These are phyloP conservation scores for Anolis carolinensis DNA, from an alignment of 2,113 vertebrate species.

Conservation along the genomic window DNA sequence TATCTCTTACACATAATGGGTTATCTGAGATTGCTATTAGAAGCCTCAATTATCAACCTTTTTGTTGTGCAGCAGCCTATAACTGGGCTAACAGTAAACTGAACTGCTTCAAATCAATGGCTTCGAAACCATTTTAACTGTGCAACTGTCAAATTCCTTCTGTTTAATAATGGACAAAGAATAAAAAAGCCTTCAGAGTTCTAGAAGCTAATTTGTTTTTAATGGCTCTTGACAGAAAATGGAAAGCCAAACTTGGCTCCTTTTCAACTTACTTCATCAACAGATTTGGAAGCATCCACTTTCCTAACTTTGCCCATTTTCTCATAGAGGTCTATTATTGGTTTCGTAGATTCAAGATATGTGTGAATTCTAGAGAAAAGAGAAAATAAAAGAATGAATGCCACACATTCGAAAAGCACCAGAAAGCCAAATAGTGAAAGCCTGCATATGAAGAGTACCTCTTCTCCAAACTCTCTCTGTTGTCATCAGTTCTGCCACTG, in stretches of 20 bases:
- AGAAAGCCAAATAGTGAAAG: not conserved
- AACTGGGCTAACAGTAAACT: not conserved
- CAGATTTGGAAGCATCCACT: slow-evolving; percentile 89
- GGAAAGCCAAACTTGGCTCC: not conserved
- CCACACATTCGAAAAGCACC: slow-evolving; percentile 13
- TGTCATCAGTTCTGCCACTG: slow-evolving; percentile 95
- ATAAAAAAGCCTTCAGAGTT: not conserved
- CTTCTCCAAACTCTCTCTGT: slow-evolving; percentile 94
- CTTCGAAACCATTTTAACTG: not conserved
- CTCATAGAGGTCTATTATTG: slow-evolving; percentile 92
- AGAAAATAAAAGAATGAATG: slow-evolving; percentile 20
- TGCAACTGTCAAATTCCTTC: not conserved
- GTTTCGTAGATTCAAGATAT: slow-evolving; percentile 91
- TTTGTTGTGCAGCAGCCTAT: not conserved
- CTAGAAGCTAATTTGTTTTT: not conserved
- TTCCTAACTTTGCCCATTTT: slow-evolving; percentile 90
- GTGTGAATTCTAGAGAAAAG: slow-evolving; percentile 88
- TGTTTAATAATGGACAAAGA: not conserved
- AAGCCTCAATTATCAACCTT: not conserved
- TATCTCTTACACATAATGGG: not conserved
- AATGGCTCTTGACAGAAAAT: not conserved
- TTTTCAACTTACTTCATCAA: slow-evolving; percentile 85
- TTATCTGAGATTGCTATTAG: not conserved
- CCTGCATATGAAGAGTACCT: slow-evolving; percentile 76
- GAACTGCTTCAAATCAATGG: not conserved